Conservation (phyloP, 37 sponge, comb jelly and placozoan species). For the Agelas oroides region DNA sequence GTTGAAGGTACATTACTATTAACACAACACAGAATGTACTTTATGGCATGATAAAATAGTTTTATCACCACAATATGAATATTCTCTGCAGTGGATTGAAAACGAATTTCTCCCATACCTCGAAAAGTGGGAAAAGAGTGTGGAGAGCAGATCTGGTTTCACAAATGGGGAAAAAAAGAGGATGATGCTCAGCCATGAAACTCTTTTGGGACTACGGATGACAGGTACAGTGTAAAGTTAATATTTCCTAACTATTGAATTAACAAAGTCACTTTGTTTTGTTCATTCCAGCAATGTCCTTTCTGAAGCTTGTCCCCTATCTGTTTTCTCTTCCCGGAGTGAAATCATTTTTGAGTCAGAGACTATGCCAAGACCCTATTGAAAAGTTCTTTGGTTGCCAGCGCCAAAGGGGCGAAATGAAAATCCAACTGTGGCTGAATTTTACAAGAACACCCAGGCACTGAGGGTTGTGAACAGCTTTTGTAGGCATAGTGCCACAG, state of each 20-base stretch:
- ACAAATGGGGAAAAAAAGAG: neutral
- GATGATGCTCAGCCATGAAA: conserved; percentile 3
- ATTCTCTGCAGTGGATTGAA: conserved; percentile 1
- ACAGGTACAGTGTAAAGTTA: too few relatives aligned
- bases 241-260: too few relatives aligned
- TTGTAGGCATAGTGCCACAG: neutral
- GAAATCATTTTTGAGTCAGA: neutral
- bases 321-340: conserved; percentile 7
- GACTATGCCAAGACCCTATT: conserved; percentile 9
- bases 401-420: conserved; percentile 14
- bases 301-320: conserved; percentile 10
- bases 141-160: neutral
- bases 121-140: conserved; percentile 17
- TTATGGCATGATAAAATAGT: too few relatives aligned
- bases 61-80: neutral
- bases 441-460: conserved; percentile 20
- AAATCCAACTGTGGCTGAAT: conserved; percentile 27
- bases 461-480: conserved; percentile 27
- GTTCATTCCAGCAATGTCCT: neutral
- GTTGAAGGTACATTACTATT: neutral
- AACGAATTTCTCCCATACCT: conserved; percentile 8
- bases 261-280: too few relatives aligned
- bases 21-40: too few relatives aligned
- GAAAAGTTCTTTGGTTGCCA: conserved; percentile 38
- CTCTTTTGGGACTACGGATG: neutral